Evolutionary conservation across 2,888 invertebrate genomes (phyloP), one percentile per base, ranked within the genome.

Genomic region (Epinotia nisella): DNA sequence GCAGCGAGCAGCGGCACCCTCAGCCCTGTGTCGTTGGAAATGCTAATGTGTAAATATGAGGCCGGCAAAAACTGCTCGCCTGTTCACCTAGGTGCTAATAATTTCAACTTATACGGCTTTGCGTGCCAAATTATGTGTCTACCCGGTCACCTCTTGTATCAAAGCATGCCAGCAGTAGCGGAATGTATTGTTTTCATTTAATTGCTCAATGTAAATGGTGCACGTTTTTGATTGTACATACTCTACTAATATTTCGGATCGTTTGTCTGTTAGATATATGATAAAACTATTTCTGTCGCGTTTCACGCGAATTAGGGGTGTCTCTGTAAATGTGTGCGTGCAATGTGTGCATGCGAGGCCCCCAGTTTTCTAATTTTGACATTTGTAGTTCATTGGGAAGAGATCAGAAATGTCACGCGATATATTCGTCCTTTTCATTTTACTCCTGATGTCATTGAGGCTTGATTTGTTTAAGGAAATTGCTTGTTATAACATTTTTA

Each of bases 11-110:
- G 51, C 67, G 65, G 55, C 75, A 35, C 75, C 71, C 75, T 71
- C 68, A 55, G 71, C 64, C 74, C 80, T 78, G 76, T 79, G 79
- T 81, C 83, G 83, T 78, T 82, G 81, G 79, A 82, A 86, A 86
- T 86, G 86, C 84, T 87, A 89, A 88, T 90, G 83, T 83, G 85
- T 79, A 79, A 88, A 88, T 86, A 83, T 84, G 83, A 83, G 80
- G 78, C 81, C 76, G 80, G 82, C 83, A 87, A 89, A 89, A 89
- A 87, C 82, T 85, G 81, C 81, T 82, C 80, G 77, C 77, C 81
- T 82, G 83, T 81, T 82, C 83, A 82, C 82, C 78, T 84, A 84
- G 84, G 83, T 86, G 83, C 83, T 87, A 85, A 87, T 87, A 85
- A 86, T 86, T 86, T 86, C 81, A 85, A 84, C 84, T 87, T 82